A percentile compares a stretch with the other conserved stretches of the same genome.
phyloP scores from a whole-genome alignment of 2,113 vertebrate species.

The Mormyrus lacerda region DNA sequence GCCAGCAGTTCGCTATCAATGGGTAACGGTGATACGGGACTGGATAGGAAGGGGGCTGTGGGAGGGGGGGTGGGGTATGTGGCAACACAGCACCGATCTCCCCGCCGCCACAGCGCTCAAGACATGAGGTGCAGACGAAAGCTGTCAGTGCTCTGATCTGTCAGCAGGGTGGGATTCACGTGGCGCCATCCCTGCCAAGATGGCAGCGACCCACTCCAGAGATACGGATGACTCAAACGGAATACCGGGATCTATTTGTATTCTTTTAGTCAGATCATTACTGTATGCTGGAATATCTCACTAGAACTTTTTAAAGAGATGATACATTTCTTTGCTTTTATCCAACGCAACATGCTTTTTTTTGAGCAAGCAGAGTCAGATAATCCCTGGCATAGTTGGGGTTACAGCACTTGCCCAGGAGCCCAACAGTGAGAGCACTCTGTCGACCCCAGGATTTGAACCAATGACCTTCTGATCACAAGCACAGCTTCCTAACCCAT shows the following conservation, averaged over 20 bases:
- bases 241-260: background rate
- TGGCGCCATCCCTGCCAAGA: background rate
- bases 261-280: background rate
- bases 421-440: background rate
- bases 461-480: background rate
- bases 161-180: background rate
- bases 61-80: slow-evolving; percentile 10
- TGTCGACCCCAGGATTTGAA: background rate
- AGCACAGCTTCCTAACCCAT: background rate
- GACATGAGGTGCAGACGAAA: background rate
- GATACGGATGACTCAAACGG: background rate
- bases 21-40: slow-evolving; percentile 58
- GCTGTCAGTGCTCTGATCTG: background rate
- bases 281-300: background rate
- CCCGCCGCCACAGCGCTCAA: background rate
- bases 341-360: background rate
- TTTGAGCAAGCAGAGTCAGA: background rate
- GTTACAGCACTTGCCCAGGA: background rate
- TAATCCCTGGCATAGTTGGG: background rate
- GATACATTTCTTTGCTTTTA: background rate
- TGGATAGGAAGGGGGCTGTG: slow-evolving; percentile 43
- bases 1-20: slow-evolving; percentile 50
- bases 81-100: slow-evolving; percentile 9
- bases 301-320: background rate
- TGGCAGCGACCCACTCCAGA: background rate